Base-by-base conservation (phyloP, 2,113 vertebrate genomes). In the Murina feae region DNA sequence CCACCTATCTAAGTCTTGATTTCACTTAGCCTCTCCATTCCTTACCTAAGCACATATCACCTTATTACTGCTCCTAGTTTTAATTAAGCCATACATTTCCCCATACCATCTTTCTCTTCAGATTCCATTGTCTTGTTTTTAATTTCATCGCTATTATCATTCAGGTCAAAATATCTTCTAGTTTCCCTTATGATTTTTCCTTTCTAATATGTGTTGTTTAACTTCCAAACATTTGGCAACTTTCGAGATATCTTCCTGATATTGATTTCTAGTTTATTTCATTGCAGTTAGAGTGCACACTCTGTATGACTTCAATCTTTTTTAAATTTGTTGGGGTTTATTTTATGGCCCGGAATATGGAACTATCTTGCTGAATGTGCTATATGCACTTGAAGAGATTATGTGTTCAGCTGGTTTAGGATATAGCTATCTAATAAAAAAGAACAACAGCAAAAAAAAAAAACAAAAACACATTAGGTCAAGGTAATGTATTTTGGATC, bases 101-200 rank as follows among this genome's bases (percentile, higher is more conserved):
- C 35, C 71, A 65, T 11, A 66, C 18, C 14, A 6, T 74, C 76
- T 90, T 84, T 58, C 63, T 89, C 17, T 74, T 75, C 28, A 28
- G n/a, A 76, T 53, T 71, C 88, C 14, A 44, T 55, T 47, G 3
- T n/a, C 75, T 80, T 79, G 25, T 25, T 69, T 85, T 87, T 80
- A 65, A n/a, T 65, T 51, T 37, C 71, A 28, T 21, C 63, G 21
- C 79, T 58, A 32, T 80, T 92, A 66, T 51, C 42, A 66, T 32
- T 63, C 14, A 58, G 18, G 75, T 94, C 37, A 84, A 88, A n/a
- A 65, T 47, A 80, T 90, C 83, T 95, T 94, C 84, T 89, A 44
- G 53, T 78, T 82, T 89, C 14, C 21, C 74, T 60, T 86, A 28
- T 75, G 72, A 44, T 39, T 72, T 96, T 95, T 89, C 44, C 23